phyloP scores from a whole-genome alignment of 53 echinoderm and acorn worm genomes.

The Actinopyga echinites region DNA sequence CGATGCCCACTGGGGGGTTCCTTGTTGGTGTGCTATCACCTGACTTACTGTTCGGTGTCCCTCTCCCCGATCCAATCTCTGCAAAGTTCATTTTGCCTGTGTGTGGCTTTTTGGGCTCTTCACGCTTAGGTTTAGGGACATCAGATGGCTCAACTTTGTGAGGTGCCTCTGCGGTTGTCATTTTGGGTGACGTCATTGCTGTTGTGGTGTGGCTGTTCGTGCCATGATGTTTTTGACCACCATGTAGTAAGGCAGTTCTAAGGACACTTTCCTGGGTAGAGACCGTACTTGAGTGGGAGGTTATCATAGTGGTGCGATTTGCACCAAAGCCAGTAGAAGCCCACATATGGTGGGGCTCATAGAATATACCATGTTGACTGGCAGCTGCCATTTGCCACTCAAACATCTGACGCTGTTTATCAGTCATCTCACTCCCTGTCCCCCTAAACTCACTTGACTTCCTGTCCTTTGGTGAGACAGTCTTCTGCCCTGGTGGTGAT shows the following conservation, averaged over 20 bases:
- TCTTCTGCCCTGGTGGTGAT: conserved; percentile 29
- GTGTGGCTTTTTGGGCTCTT: conserved; percentile 9
- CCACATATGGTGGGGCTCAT: conserved; percentile 24
- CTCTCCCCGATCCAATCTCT: conserved; percentile 9
- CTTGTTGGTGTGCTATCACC: conserved; percentile 33
- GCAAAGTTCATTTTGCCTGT: conserved; percentile 18
- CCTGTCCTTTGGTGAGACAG: conserved; percentile 49
- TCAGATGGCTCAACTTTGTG: conserved; percentile 21
- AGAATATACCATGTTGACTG: conserved; percentile 37
- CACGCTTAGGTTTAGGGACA: conserved; percentile 9
- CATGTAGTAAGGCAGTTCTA: conserved; percentile 41
- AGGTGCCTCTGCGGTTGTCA: conserved; percentile 1
- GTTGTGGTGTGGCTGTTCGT: conserved; percentile 26
- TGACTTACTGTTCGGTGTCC: conserved; percentile 38
- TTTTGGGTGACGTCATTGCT: conserved; percentile 26
- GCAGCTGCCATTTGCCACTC: conserved; percentile 78
- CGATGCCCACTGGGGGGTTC: conserved; percentile 93
- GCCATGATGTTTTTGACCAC: conserved; percentile 40
- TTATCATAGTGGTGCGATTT: conserved; percentile 29
- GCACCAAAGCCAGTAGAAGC: conserved; percentile 33
- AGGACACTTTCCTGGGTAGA: conserved; percentile 51
- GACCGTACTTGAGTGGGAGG: conserved; percentile 19
- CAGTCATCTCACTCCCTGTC: conserved; percentile 32
- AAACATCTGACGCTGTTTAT: conserved; percentile 74
- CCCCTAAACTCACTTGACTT: conserved; percentile 41